Percentiles rank a stretch among this genome's conserved stretches.
Conservation (phyloP, 2,113 vertebrate species). For the Lophura nycthemera region DNA sequence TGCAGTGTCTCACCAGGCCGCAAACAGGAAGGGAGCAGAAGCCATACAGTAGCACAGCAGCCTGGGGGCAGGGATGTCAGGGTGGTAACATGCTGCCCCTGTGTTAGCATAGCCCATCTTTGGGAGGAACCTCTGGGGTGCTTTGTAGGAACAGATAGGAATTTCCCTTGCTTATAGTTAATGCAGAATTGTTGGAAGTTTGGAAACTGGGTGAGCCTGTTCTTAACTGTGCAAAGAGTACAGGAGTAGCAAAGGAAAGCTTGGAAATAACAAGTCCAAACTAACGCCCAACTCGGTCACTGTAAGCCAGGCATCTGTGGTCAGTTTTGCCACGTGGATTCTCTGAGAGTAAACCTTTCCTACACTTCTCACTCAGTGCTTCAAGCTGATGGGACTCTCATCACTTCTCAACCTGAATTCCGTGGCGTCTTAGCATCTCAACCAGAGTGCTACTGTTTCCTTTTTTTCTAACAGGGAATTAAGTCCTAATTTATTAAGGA, state of each 20-base stretch:
- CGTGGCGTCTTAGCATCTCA: background rate
- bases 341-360: background rate
- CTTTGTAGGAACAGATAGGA: background rate
- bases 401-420: background rate
- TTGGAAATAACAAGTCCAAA: background rate
- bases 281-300: background rate
- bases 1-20: background rate
- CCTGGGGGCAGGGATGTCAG: background rate
- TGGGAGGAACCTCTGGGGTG: background rate
- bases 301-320: background rate
- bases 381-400: background rate
- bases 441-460: background rate
- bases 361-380: background rate
- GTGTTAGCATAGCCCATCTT: background rate
- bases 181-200: background rate
- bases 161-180: background rate
- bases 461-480: background rate
- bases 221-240: background rate
- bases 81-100: background rate
- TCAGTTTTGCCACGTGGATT: background rate
- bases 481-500: background rate
- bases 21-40: background rate
- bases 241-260: background rate
- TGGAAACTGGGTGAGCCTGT: background rate
- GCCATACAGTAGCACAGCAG: background rate